phyloP scores from a whole-genome alignment of 1,140 invertebrate species.

The Dendrolimus kikuchii region DNA sequence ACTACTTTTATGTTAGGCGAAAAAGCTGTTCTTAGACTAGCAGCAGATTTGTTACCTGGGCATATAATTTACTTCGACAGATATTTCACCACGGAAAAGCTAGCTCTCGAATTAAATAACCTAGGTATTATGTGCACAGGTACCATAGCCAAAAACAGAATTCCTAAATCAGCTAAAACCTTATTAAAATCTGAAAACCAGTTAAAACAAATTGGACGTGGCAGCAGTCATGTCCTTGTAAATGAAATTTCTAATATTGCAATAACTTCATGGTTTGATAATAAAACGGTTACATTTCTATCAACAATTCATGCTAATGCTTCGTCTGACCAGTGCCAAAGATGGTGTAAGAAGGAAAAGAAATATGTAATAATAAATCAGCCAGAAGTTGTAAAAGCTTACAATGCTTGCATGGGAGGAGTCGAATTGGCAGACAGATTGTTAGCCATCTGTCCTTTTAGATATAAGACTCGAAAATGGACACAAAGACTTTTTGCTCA shows the following conservation, averaged over 20 bases:
- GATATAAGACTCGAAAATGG: too few relatives aligned
- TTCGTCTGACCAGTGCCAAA: background rate
- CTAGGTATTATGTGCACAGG: constrained; percentile 11
- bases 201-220: background rate
- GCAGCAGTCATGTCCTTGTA: background rate
- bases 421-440: too few relatives aligned
- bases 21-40: constrained; percentile 11
- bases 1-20: constrained; percentile 14
- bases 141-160: constrained; percentile 6
- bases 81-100: constrained; percentile 15
- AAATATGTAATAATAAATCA: background rate
- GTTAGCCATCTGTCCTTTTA: too few relatives aligned
- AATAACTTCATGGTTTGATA: background rate
- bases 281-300: background rate
- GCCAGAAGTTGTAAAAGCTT: background rate
- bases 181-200: background rate
- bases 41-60: constrained; percentile 12
- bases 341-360: background rate
- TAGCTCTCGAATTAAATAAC: constrained; percentile 10
- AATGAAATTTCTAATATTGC: background rate
- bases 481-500: too few relatives aligned
- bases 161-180: background rate
- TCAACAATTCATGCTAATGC: background rate
- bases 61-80: constrained; percentile 18
- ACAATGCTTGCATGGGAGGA: background rate